Conservation (phyloP, 2,888 invertebrate genomes). For the Coelinius sp. region DNA sequence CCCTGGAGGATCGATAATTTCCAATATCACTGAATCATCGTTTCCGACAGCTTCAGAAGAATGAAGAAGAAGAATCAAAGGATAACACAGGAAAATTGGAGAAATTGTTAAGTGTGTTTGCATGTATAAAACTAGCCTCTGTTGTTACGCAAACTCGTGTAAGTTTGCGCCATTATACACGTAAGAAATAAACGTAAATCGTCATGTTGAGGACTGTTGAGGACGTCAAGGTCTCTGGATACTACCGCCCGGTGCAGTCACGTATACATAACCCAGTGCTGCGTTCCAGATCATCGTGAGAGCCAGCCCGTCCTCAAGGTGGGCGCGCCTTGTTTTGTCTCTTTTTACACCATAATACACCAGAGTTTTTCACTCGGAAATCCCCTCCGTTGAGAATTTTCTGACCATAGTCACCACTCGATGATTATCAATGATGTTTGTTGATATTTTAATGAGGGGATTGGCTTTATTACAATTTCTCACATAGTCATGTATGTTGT, state of each 20-base stretch:
- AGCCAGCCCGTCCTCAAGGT: slow-evolving; percentile 54
- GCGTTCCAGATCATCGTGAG: slow-evolving; percentile 66
- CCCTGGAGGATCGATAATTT: background rate
- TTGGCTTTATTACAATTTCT: slow-evolving; percentile 7
- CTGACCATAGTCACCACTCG: background rate
- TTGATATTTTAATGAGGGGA: background rate
- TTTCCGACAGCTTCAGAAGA: background rate
- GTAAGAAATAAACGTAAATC: slow-evolving; percentile 48
- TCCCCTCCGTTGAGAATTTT: slow-evolving; percentile 4
- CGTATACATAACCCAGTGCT: slow-evolving; percentile 36
- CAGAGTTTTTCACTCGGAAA: background rate
- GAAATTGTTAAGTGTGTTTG: background rate
- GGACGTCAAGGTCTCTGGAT: slow-evolving; percentile 8
- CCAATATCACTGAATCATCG: slow-evolving; percentile 26
- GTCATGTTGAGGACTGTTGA: background rate
- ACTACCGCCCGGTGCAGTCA: slow-evolving; percentile 6
- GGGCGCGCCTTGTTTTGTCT: slow-evolving; percentile 62
- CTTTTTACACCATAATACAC: slow-evolving; percentile 11
- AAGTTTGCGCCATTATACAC: slow-evolving; percentile 41
- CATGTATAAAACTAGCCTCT: background rate
- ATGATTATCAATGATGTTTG: slow-evolving; percentile 4
- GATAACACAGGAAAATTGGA: background rate
- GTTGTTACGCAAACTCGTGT: slow-evolving; percentile 42
- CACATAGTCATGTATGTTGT: background rate
- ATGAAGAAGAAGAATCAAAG: background rate